phyloP scores from a whole-genome alignment of 2,888 invertebrate genomes.

The Augochlorella aurata region DNA sequence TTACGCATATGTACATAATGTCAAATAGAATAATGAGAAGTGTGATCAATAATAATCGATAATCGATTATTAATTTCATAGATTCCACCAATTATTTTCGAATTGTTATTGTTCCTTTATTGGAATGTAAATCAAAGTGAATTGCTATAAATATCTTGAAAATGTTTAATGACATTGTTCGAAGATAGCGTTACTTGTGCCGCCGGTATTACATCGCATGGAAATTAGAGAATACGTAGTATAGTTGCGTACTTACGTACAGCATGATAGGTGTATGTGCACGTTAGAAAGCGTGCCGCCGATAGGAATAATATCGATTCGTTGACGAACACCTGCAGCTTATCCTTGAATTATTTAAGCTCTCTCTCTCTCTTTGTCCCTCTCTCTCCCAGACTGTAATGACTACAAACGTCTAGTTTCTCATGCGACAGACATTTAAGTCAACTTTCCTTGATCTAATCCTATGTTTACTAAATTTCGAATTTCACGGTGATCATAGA shows the following conservation, averaged over 20 bases:
- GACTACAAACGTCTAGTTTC: constrained; percentile 25
- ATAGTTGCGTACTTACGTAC: constrained; percentile 25
- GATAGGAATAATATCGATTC: constrained; percentile 73
- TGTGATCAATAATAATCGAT: background rate
- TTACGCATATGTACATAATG: too few species aligned
- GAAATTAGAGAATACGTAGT: constrained; percentile 11
- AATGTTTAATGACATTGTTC: constrained; percentile 19
- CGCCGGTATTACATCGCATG: constrained; percentile 2
- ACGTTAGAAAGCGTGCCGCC: constrained; percentile 56
- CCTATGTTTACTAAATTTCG: background rate
- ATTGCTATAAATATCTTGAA: background rate
- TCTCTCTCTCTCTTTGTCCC: constrained; percentile 3
- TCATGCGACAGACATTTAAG: constrained; percentile 33
- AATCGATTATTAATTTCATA: background rate
- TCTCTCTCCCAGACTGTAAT: background rate
- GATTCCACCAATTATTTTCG: background rate
- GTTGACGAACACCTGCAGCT: constrained; percentile 65
- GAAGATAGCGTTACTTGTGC: background rate
- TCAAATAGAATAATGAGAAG: background rate
- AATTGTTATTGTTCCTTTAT: background rate
- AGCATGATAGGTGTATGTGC: constrained; percentile 21
- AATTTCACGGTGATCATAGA: background rate
- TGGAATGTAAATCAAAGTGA: background rate
- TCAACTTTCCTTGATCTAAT: constrained; percentile 26
- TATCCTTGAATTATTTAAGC: constrained; percentile 63